Evolutionary conservation across 2,888 invertebrate species (phyloP), one percentile per base, ranked within the genome.

Genomic region (Notocelia uddmanniana): DNA sequence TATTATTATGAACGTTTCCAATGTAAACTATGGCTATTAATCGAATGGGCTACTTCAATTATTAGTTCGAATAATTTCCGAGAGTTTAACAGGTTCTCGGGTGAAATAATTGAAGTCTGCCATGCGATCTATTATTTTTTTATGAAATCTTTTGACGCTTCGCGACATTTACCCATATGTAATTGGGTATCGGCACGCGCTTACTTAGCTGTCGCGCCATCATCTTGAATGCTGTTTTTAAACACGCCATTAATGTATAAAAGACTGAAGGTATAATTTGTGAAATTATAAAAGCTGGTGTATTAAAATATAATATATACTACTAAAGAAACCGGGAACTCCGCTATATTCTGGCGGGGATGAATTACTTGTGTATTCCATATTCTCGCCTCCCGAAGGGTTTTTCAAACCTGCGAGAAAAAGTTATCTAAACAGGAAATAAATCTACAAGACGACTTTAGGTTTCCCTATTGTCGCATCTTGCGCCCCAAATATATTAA

Each of bases 131-230:
- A 78, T 79, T 79, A 69, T 75, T 76, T 78, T 81, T 80, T 80
- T 76, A 80, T 75, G 72, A 69, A 81, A 80, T 80, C 74, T 77
- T 73, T 75, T 81, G 85, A 87, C 88, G 85, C 86, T 84, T 85
- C 77, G 78, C 85, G 87, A 89, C 88, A 86, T 88, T 88, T 77
- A 86, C 85, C 78, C 8, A n/a, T 78, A n/a, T 5, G 76, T 89
- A 89, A 89, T 90, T 88, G 81, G 41, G 81, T 80, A 76, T 80
- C 76, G 77, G 73, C 73, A 73, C 74, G 73, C 59, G 73, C 59
- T 76, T 77, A 68, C 76, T 76, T 73, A 75, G 73, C 54, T 70
- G 55, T 77, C 77, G 78, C 89, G 88, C 85, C 86, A 81, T 83
- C 81, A 18, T 62, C 18, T 18, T 26, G 34, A 67, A 34, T 63